phyloP scores from a whole-genome alignment of 2,888 invertebrate genomes.

The Mystacides longicornis region DNA sequence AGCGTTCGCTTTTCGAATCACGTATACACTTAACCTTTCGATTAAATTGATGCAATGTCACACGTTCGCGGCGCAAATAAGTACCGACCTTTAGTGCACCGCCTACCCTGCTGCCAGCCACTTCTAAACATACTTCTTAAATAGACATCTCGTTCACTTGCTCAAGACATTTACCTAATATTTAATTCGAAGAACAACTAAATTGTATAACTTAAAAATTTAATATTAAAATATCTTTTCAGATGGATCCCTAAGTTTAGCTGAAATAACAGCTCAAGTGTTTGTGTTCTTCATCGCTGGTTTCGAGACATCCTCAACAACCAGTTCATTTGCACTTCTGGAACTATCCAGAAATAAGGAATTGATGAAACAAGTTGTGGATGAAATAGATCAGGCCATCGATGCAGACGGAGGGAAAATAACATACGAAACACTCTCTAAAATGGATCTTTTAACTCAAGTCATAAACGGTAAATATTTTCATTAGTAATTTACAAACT shows the following conservation, averaged over 20 bases:
- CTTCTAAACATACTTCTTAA: too few relatives aligned
- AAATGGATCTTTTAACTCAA: constrained; percentile 43
- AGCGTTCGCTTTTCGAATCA: too few relatives aligned
- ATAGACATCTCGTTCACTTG: too few relatives aligned
- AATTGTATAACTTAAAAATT: background rate
- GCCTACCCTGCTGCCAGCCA: too few relatives aligned
- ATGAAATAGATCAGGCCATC: constrained; percentile 37
- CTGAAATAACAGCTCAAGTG: constrained; percentile 46
- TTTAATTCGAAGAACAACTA: background rate
- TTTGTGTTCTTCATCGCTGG: constrained; percentile 48
- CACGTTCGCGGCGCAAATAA: too few relatives aligned
- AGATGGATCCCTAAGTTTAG: constrained; percentile 33
- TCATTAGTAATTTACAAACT: background rate
- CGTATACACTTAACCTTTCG: too few relatives aligned
- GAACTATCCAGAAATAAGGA: constrained; percentile 41
- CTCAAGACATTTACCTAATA: too few relatives aligned
- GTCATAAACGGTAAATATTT: constrained; percentile 36
- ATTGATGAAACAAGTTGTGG: constrained; percentile 37
- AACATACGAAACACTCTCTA: constrained; percentile 39
- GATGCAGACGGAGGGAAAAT: constrained; percentile 34
- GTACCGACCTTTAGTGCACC: too few relatives aligned
- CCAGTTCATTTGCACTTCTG: constrained; percentile 40
- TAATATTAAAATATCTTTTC: background rate
- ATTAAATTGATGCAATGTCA: too few relatives aligned
- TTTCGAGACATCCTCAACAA: constrained; percentile 46